Conservation (phyloP, 2,797 vertebrate genomes). For the Halcyon badia region DNA sequence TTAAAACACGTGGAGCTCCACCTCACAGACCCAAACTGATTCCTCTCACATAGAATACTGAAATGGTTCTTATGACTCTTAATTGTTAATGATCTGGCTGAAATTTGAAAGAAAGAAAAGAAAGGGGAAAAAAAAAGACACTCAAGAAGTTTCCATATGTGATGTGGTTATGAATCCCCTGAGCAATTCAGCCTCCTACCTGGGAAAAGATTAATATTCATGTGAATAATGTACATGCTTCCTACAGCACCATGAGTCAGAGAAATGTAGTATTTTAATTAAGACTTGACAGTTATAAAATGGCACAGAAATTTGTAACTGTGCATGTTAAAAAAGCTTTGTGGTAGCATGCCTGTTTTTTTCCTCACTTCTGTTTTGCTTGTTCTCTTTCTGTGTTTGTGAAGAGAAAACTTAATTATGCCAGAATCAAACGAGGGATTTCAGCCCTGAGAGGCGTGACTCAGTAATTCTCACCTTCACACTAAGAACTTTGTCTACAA, state of each 20-base stretch:
- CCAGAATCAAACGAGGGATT: constrained; percentile 3
- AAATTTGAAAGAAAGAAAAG: background rate
- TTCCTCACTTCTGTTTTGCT: constrained; percentile 27
- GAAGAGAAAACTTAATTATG: constrained; percentile 7
- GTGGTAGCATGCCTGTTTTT: background rate
- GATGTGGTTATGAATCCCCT: constrained; percentile 20
- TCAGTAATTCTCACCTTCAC: constrained; percentile 48
- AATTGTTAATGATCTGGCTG: background rate
- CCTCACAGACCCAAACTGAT: background rate
- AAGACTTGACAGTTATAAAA: constrained; percentile 38
- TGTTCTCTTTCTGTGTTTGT: background rate
- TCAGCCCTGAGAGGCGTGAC: constrained; percentile 7
- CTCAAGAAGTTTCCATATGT: background rate
- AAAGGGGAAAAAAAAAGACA: background rate
- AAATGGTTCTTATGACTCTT: background rate
- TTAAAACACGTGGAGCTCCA: background rate
- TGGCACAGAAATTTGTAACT: constrained; percentile 32
- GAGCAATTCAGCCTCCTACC: constrained; percentile 51
- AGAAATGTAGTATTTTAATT: constrained; percentile 61
- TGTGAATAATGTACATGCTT: constrained; percentile 43
- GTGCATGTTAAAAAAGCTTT: background rate
- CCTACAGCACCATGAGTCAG: constrained; percentile 62
- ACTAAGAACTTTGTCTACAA: constrained; percentile 15
- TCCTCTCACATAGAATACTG: background rate
- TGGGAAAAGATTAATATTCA: constrained; percentile 48